A percentile compares a stretch with the other conserved stretches of the same genome.
These are phyloP conservation scores for Anadara kagoshimensis DNA, from an alignment of 1,140 invertebrate species.

Conservation along the genomic window DNA sequence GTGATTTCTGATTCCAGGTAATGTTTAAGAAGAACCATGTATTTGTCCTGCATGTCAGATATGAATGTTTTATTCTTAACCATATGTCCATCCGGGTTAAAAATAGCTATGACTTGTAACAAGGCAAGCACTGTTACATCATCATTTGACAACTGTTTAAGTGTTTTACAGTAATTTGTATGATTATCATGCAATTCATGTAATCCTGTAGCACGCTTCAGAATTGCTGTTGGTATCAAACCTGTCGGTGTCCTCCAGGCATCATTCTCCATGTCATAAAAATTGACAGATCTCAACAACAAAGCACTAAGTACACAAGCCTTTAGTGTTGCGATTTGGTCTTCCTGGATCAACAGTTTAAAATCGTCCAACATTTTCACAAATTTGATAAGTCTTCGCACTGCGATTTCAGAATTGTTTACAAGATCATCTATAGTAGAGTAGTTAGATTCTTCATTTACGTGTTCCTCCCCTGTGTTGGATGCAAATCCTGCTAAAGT, in stretches of 20 bases:
- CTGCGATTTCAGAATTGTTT: conserved; percentile 64
- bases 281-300: conserved; percentile 60
- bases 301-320: conserved; percentile 61
- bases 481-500: conserved; percentile 34
- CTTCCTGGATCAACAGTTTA: conserved; percentile 54
- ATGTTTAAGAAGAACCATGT: conserved; percentile 90
- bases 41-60: conserved; percentile 84
- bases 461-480: conserved; percentile 3
- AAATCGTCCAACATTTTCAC: conserved; percentile 66
- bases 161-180: conserved; percentile 62
- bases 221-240: conserved; percentile 65
- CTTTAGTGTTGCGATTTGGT: conserved; percentile 62
- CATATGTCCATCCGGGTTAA: conserved; percentile 86
- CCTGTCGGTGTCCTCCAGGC: conserved; percentile 63
- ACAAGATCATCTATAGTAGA: conserved; percentile 58
- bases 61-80: conserved; percentile 86
- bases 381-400: conserved; percentile 63
- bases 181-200: conserved; percentile 68
- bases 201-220: conserved; percentile 67
- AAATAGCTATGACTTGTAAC: conserved; percentile 90
- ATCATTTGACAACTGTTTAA: conserved; percentile 65
- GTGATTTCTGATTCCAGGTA: conserved; percentile 89
- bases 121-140: conserved; percentile 84
- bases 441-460: conserved; percentile 45
- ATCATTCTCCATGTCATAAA: conserved; percentile 63